phyloP scores from a whole-genome alignment of 1,140 invertebrate genomes.

The Lepidurus arcticus region DNA sequence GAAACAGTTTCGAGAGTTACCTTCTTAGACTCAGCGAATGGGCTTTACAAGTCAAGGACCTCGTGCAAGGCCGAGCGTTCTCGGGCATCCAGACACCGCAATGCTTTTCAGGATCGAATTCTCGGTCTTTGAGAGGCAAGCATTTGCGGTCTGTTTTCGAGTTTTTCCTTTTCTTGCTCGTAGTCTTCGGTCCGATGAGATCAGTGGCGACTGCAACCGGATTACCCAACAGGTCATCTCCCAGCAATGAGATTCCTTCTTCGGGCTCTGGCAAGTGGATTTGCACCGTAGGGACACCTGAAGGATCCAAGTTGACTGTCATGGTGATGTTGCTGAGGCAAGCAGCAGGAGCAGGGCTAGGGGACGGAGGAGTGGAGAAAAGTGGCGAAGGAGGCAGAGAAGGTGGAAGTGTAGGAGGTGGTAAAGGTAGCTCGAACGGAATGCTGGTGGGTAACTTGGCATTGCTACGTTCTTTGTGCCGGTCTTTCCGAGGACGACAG shows the following conservation, averaged over 20 bases:
- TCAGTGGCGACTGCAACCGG: constrained; percentile 28
- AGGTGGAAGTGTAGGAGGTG: constrained; percentile 28
- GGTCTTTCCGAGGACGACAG: constrained; percentile 16
- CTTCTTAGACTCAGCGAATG: constrained; percentile 61
- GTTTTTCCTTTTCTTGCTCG: constrained; percentile 40
- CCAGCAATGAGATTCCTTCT: constrained; percentile 1
- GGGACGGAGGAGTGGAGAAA: constrained; percentile 12
- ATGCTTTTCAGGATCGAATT: constrained; percentile 73
- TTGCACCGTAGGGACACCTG: constrained; percentile 34
- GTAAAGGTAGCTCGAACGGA: constrained; percentile 26
- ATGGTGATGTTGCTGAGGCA: constrained; percentile 30
- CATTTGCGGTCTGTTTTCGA: constrained; percentile 41
- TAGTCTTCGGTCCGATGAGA: constrained; percentile 35
- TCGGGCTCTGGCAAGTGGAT: constrained; percentile 34
- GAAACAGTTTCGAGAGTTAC: background rate
- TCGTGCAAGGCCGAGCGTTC: constrained; percentile 64
- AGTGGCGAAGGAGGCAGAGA: constrained; percentile 23
- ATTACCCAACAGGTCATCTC: constrained; percentile 22
- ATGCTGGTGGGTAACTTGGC: constrained; percentile 13
- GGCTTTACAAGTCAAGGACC: constrained; percentile 76
- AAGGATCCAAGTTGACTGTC: constrained; percentile 34
- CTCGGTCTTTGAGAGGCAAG: constrained; percentile 58
- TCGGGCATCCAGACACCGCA: constrained; percentile 64
- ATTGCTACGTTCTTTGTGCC: constrained; percentile 10
- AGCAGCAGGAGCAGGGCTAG: constrained; percentile 23